phyloP scores from a whole-genome alignment of 2,888 invertebrate species.

The Drosophila pegasa region DNA sequence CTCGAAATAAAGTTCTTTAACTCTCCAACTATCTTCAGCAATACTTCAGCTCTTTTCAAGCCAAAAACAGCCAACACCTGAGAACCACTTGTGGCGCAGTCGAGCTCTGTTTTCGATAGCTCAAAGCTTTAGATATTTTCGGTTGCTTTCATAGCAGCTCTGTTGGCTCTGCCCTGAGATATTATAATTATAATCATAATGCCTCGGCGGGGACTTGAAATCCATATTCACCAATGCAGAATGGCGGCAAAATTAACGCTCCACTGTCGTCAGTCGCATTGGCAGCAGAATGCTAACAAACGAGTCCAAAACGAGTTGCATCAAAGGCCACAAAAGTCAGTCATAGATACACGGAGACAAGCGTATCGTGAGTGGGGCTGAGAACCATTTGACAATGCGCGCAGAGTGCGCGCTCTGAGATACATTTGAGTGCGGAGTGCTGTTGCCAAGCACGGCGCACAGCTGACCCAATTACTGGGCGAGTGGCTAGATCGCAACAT shows the following conservation, averaged over 20 bases:
- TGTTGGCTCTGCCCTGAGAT: slow-evolving; percentile 12
- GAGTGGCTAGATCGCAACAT: slow-evolving; percentile 27
- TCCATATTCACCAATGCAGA: slow-evolving; percentile 28
- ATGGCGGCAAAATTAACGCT: slow-evolving; percentile 42
- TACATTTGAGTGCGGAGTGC: slow-evolving; percentile 34
- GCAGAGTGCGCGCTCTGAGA: slow-evolving; percentile 31
- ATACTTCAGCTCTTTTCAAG: slow-evolving; percentile 8
- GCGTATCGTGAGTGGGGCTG: slow-evolving; percentile 18
- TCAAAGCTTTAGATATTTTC: slow-evolving; percentile 2
- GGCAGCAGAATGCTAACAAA: slow-evolving; percentile 67
- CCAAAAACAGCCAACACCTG: not conserved
- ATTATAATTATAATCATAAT: slow-evolving; percentile 26
- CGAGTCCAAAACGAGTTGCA: slow-evolving; percentile 67
- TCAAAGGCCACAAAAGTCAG: slow-evolving; percentile 70
- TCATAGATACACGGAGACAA: slow-evolving; percentile 27
- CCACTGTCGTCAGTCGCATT: slow-evolving; percentile 40
- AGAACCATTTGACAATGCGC: slow-evolving; percentile 60
- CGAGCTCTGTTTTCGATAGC: slow-evolving; percentile 5
- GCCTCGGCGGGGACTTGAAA: slow-evolving; percentile 14
- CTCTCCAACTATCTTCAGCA: not conserved
- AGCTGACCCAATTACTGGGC: slow-evolving; percentile 62
- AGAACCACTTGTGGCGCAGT: slow-evolving; percentile 8
- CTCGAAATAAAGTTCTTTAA: not conserved
- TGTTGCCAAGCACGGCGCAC: slow-evolving; percentile 33
- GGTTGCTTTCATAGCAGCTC: slow-evolving; percentile 15